These are phyloP conservation scores for Columba guinea DNA, from an alignment of 2,797 vertebrate genomes.

Conservation along the genomic window DNA sequence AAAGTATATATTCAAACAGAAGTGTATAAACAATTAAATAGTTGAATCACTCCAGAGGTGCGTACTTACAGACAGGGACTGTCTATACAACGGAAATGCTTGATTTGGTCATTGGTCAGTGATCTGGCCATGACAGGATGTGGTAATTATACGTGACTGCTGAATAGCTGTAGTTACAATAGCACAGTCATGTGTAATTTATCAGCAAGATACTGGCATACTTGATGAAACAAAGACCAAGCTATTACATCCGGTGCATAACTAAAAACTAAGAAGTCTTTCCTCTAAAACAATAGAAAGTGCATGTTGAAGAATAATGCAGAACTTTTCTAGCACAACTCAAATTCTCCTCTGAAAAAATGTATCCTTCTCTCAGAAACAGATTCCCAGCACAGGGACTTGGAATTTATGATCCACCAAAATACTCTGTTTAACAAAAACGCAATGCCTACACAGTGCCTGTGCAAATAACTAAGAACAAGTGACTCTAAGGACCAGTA, in stretches of 20 bases:
- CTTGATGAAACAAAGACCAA: constrained; percentile 48
- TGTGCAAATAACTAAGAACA: constrained; percentile 59
- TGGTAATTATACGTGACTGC: constrained; percentile 36
- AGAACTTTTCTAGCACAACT: not conserved
- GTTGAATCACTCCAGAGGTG: not conserved
- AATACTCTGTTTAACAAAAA: constrained; percentile 52
- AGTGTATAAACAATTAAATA: not conserved
- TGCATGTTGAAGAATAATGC: not conserved
- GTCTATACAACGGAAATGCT: not conserved
- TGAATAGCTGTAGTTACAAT: constrained; percentile 39
- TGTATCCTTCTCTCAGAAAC: not conserved
- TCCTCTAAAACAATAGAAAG: not conserved
- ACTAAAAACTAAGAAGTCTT: constrained; percentile 22
- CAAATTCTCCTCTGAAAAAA: not conserved
- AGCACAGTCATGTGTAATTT: constrained; percentile 52
- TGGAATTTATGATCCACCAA: constrained; percentile 50
- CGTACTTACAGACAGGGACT: not conserved
- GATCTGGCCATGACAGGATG: constrained; percentile 25
- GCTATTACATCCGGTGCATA: not conserved
- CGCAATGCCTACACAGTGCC: constrained; percentile 45
- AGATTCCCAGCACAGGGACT: constrained; percentile 10
- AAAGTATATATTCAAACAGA: not conserved
- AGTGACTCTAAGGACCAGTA: constrained; percentile 58
- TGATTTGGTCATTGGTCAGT: constrained; percentile 26
- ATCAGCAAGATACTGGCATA: constrained; percentile 53